phyloP scores from a whole-genome alignment of 2,888 invertebrate genomes.

The Drosophila hamatofila region DNA sequence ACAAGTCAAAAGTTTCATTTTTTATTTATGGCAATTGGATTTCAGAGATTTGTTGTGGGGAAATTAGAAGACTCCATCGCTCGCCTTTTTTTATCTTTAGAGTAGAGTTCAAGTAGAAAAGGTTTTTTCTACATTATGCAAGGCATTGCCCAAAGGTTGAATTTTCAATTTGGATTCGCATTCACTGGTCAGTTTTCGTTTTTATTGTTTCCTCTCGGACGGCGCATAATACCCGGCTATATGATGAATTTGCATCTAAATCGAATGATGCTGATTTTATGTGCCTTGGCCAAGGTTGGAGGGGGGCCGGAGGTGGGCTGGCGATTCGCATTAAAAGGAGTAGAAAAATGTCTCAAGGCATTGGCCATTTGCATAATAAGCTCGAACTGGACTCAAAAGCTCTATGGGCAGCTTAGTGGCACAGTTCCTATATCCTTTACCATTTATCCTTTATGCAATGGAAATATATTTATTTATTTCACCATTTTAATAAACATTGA shows the following conservation, averaged over 20 bases:
- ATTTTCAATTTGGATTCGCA: constrained; percentile 46
- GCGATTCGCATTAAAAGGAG: constrained; percentile 66
- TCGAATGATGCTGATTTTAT: constrained; percentile 70
- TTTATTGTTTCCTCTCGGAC: constrained; percentile 58
- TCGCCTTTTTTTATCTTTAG: constrained; percentile 35
- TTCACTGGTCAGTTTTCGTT: constrained; percentile 48
- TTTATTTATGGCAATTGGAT: constrained; percentile 78
- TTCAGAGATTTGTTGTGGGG: constrained; percentile 48
- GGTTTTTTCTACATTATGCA: constrained; percentile 54
- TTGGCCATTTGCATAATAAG: constrained; percentile 82
- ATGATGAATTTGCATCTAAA: constrained; percentile 85
- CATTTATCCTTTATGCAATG: constrained; percentile 33
- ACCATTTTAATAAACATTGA: neutral
- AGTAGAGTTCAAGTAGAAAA: neutral
- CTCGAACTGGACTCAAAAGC: constrained; percentile 66
- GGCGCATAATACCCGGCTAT: constrained; percentile 65
- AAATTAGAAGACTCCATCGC: constrained; percentile 14
- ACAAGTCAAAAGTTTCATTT: constrained; percentile 44
- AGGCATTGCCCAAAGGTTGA: constrained; percentile 42
- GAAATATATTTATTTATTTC: constrained; percentile 35
- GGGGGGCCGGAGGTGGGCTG: neutral
- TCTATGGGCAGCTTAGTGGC: constrained; percentile 54
- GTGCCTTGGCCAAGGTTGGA: neutral
- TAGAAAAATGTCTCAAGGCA: constrained; percentile 54
- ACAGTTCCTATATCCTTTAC: constrained; percentile 20